A percentile compares a stretch with the other conserved stretches of the same genome.
These are phyloP conservation scores for Phrynosoma platyrhinos DNA, from an alignment of 2,113 vertebrate genomes.

Conservation along the genomic window DNA sequence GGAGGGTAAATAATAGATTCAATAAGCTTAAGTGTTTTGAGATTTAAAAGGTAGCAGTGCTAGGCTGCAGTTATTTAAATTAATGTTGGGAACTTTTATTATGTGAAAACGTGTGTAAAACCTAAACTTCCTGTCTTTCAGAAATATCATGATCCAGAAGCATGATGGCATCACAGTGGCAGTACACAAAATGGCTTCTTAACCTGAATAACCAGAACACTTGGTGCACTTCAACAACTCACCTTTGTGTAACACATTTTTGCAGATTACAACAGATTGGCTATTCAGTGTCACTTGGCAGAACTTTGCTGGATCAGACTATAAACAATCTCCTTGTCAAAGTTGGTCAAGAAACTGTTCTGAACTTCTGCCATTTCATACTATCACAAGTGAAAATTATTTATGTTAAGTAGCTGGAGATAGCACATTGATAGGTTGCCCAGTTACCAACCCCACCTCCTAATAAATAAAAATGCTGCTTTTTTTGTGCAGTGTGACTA, in stretches of 20 bases:
- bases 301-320: constrained; percentile 2
- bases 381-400: neutral
- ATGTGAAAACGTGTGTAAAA: neutral
- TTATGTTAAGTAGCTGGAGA: neutral
- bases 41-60: neutral
- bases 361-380: neutral
- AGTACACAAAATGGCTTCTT: constrained; percentile 93
- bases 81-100: neutral
- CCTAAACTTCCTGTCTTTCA: constrained; percentile 58
- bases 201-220: constrained; percentile 41
- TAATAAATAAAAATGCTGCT: constrained; percentile 40
- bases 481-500: neutral
- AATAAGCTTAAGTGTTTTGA: neutral
- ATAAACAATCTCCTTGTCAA: neutral
- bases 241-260: constrained; percentile 34
- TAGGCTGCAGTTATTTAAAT: neutral
- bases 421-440: neutral
- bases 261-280: neutral
- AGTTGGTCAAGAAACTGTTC: constrained; percentile 2
- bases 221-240: neutral
- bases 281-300: neutral
- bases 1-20: neutral
- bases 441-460: neutral
- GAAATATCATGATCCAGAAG: constrained; percentile 94
- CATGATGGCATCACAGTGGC: constrained; percentile 93